phyloP scores from a whole-genome alignment of 1,140 invertebrate genomes.

The Meloidogyne hapla region DNA sequence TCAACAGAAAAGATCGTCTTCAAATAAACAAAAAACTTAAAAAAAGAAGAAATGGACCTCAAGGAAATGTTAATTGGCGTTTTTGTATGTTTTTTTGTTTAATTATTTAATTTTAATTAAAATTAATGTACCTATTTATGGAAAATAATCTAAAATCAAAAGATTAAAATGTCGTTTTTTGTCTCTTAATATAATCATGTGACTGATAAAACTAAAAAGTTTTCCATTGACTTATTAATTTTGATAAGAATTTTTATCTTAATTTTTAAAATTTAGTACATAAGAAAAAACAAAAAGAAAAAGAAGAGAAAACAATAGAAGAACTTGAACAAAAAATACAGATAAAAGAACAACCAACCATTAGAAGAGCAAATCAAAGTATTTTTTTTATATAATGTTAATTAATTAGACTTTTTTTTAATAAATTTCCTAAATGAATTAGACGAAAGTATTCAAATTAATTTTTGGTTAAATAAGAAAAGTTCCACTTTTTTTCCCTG shows the following conservation, averaged over 20 bases:
- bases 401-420: no score
- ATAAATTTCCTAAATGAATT: no score
- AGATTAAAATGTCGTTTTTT: no score
- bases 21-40: constrained; percentile 30
- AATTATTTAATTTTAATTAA: neutral
- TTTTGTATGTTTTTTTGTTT: neutral
- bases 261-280: constrained; percentile 25
- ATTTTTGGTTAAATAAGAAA: no score
- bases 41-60: constrained; percentile 8
- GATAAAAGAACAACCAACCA: constrained; percentile 2
- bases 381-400: neutral
- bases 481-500: no score
- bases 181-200: no score
- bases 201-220: no score
- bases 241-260: constrained; percentile 18
- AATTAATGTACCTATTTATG: no score
- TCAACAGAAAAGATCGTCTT: constrained; percentile 37
- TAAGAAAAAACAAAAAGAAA: constrained; percentile 24
- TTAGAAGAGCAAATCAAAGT: constrained; percentile 18
- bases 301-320: constrained; percentile 25
- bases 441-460: no score
- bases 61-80: constrained; percentile 35
- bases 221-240: no score
- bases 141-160: no score
- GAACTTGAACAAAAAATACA: neutral